phyloP scores from a whole-genome alignment of 2,113 vertebrate species.

The Sterrhoptilus dennistouni region DNA sequence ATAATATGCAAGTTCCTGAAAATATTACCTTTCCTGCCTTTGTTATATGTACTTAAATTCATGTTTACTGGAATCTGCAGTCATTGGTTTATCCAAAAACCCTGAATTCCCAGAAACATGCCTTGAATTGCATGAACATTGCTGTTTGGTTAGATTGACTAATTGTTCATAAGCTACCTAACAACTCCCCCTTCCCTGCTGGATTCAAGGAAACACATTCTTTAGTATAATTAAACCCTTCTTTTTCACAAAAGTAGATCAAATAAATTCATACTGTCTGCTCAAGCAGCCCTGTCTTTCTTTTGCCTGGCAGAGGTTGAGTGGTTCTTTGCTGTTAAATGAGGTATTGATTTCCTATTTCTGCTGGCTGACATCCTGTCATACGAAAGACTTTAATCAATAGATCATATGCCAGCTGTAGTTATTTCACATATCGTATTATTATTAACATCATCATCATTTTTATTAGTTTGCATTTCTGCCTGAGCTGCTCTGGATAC shows the following conservation, averaged over 20 bases:
- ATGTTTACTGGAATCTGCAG: neutral
- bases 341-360: conserved; percentile 66
- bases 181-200: neutral
- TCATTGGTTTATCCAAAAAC: neutral
- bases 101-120: neutral
- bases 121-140: neutral
- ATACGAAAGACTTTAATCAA: conserved; percentile 56
- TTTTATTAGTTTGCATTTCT: conserved; percentile 60
- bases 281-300: conserved; percentile 3
- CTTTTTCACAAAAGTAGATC: conserved; percentile 6
- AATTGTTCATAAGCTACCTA: neutral
- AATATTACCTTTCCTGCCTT: neutral
- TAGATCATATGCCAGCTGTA: conserved; percentile 52
- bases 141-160: neutral
- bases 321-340: conserved; percentile 42
- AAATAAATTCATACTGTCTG: conserved; percentile 18
- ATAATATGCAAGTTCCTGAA: neutral
- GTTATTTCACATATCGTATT: conserved; percentile 55
- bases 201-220: neutral
- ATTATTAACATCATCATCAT: conserved; percentile 55
- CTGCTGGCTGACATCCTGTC: conserved; percentile 49
- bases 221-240: conserved; percentile 11
- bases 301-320: conserved; percentile 8
- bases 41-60: neutral
- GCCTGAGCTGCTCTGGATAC: neutral